These are phyloP conservation scores for Australoheros scitulus DNA, from an alignment of 2,113 vertebrate genomes.

Conservation along the genomic window DNA sequence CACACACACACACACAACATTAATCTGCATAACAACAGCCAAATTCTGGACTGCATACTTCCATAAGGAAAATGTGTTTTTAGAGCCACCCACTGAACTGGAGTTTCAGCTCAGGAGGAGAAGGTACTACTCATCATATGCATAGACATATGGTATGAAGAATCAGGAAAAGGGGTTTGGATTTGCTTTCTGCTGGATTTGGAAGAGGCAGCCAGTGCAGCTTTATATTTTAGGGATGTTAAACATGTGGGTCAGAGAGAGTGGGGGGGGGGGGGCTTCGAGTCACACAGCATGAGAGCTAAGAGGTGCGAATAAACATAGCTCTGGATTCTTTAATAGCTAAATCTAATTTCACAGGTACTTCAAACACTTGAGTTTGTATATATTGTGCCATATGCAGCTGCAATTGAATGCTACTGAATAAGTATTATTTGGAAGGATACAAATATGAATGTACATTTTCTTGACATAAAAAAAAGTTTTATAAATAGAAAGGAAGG, in stretches of 20 bases:
- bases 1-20: not conserved
- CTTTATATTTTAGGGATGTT: conserved; percentile 46
- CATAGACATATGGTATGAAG: conserved; percentile 22
- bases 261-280: conserved; percentile 1
- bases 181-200: conserved; percentile 41
- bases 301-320: conserved; percentile 11
- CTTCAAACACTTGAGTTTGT: conserved; percentile 16
- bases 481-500: not conserved
- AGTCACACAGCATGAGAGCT: conserved; percentile 5
- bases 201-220: conserved; percentile 14
- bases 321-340: conserved; percentile 5
- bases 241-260: conserved; percentile 52
- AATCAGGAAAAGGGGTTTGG: conserved; percentile 22
- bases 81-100: conserved; percentile 7
- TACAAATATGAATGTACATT: not conserved
- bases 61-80: not conserved
- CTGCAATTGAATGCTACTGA: not conserved
- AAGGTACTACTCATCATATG: conserved; percentile 33
- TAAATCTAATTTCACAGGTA: conserved; percentile 28
- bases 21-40: conserved; percentile 16
- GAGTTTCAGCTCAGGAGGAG: conserved; percentile 26
- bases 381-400: conserved; percentile 2
- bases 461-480: not conserved
- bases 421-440: not conserved
- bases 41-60: not conserved